Evolutionary conservation across 2,113 vertebrate species (phyloP), one percentile per base, ranked within the genome.

Genomic region (Callopanchax toddi): DNA sequence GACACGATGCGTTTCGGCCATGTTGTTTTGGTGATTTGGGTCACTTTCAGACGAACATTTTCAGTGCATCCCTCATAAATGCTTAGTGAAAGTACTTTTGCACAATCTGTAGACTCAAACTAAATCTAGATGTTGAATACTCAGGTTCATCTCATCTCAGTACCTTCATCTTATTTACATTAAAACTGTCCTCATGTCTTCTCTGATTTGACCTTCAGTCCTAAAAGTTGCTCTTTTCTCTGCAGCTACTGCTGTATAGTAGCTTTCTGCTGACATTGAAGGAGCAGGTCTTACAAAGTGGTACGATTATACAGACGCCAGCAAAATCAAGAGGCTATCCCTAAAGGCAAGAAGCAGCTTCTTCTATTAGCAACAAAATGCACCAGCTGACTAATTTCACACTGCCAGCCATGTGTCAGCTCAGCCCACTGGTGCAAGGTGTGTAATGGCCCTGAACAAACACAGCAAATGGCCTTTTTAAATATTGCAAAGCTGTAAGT

Each of bases 391-490:
- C 11, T 73, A 69, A 78, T 55, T 75, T 48, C 37, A 51, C 2
- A 29, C 26, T 45, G 13, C 17, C 23, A 15, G 62, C 17, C 0
- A 11, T 39, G 53, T 60, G 71, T 67, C 54, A 73, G 71, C 69
- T 75, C 11, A 1, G 29, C 50, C 50, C 34, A 11, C 39, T 39
- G 67, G 26, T 12, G 56, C 25, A 11, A 23, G 74, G 32, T 2
- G 55, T 60, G 43, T 57, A 74, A 76, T 43, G 65, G 29, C 59
- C 17, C 61, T 16, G 52, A 56, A 79, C 71, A 76, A 72, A 81
- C 37, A 15, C 61, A 55, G 34, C 42, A 43, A 60, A 73, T 48
- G 26, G 39, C 22, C 36, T 58, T 42, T 70, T 82, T 71, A 56
- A 70, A 76, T 71, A 55, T 25, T 39, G 65, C 43, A 59, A 21